Evolutionary conservation across 2,113 vertebrate genomes (phyloP), one percentile per base, ranked within the genome.

Genomic region (Planiliza haematocheilus): DNA sequence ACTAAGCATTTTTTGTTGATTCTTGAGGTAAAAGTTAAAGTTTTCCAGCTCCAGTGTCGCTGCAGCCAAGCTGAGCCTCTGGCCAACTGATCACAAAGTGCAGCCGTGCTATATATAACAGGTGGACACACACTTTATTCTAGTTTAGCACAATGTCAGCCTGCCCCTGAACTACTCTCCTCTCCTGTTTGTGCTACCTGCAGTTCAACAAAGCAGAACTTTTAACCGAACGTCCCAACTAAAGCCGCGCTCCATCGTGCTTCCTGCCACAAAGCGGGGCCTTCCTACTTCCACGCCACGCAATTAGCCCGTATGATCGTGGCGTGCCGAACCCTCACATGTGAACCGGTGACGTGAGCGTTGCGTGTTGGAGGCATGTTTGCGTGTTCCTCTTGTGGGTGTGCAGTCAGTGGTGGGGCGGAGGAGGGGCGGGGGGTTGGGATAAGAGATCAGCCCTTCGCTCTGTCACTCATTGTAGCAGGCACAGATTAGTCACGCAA

Each of bases 401-500:
- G 68, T 81, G 79, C 87, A 81, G 88, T 88, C 85, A 74, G 24
- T 30, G 24, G 24, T 3, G 3, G 24, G 24, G 24, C 2, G 24
- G 24, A 5, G 24, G 24, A 3, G 24, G 24, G 3, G 24, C 3
- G 84, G 60, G 77, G 81, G 74, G 83, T 86, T 90, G 90, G 82
- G 80, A 71, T 52, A 70, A 77, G 79, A 89, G 87, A 88, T 85
- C 79, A 83, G 86, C 75, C 74, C 74, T 85, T 71, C 46, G 49
- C 77, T 75, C 79, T 51, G 51, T 85, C 88, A 85, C 74, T 89
- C 74, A 76, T 52, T 82, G 88, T 86, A 86, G 77, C 86, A 53
- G 79, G 63, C 75, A 37, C 42, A 79, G 86, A 90, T 87, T 86
- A 84, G 88, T 91, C 89, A 91, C 78, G 79, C 89, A 78, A 84